Evolutionary conservation across 2,888 invertebrate species (phyloP).

Genomic region (Alentia gelatinosa): DNA sequence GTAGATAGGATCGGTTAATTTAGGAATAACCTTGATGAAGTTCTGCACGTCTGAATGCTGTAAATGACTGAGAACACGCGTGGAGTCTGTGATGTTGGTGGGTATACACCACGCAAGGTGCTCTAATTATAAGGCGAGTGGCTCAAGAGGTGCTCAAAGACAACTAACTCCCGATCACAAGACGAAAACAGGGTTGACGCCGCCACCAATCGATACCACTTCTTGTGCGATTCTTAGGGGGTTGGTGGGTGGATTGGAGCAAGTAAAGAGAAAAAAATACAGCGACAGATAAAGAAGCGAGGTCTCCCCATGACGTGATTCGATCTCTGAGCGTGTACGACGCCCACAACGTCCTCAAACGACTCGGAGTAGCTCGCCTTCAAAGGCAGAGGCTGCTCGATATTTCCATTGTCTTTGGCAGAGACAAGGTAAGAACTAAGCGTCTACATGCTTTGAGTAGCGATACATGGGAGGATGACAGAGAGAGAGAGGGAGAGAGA

Average conservation of each 20-base stretch:
- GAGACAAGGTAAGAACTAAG: background rate
- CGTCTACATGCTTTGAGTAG: background rate
- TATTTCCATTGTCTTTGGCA: background rate
- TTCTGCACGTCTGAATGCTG: no score
- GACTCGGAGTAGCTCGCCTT: background rate
- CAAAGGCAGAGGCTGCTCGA: background rate
- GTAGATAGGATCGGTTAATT: no score
- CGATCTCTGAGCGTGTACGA: background rate
- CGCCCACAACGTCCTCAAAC: background rate
- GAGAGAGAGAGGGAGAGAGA: constrained; percentile 20
- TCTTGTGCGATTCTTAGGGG: background rate
- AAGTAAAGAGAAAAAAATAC: background rate
- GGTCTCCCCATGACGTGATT: background rate
- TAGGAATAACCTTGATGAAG: no score
- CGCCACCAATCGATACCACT: background rate
- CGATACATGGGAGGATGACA: no score
- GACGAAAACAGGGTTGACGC: background rate
- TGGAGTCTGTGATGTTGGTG: no score
- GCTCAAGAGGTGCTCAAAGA: no score
- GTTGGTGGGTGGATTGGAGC: background rate
- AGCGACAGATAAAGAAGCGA: background rate
- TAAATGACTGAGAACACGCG: no score
- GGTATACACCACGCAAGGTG: no score
- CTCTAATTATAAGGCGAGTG: no score
- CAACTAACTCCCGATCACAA: no score